These are phyloP conservation scores for Phasianus colchicus DNA, from an alignment of 2,113 vertebrate genomes.

Conservation along the genomic window DNA sequence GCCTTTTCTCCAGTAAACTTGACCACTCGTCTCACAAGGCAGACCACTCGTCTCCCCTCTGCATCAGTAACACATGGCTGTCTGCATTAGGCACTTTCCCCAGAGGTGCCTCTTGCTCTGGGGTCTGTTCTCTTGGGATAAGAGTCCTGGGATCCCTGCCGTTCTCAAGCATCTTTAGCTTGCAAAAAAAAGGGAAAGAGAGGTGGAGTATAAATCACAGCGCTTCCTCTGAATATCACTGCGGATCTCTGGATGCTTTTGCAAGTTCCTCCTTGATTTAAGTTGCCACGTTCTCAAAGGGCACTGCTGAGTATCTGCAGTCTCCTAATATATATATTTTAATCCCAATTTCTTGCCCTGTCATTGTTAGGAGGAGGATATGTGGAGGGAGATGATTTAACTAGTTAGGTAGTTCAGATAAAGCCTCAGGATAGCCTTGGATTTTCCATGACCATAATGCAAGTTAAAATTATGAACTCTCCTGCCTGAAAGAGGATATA, in stretches of 20 bases:
- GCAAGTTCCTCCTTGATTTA: not conserved
- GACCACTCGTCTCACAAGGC: accelerated
- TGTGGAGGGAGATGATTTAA: not conserved
- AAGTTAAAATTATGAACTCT: not conserved
- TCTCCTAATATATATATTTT: not conserved
- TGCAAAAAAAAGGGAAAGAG: not conserved
- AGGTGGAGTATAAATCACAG: not conserved
- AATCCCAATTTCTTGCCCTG: not conserved
- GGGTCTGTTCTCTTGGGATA: not conserved
- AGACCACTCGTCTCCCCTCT: not conserved
- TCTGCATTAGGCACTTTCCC: not conserved
- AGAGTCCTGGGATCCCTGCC: not conserved
- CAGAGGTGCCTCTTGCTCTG: accelerated
- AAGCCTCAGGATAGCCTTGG: not conserved
- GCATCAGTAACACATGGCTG: not conserved
- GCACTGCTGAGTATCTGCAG: not conserved
- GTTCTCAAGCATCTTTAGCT: not conserved
- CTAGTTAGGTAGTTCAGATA: not conserved
- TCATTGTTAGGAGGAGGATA: not conserved
- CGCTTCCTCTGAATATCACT: not conserved
- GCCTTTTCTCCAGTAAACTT: not conserved
- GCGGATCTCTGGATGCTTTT: not conserved
- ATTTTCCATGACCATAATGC: not conserved
- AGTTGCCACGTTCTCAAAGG: not conserved
- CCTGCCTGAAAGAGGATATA: not conserved